Evolutionary conservation across 2,797 vertebrate species (phyloP), one percentile per base, ranked within the genome.

Genomic region (Periparus ater): DNA sequence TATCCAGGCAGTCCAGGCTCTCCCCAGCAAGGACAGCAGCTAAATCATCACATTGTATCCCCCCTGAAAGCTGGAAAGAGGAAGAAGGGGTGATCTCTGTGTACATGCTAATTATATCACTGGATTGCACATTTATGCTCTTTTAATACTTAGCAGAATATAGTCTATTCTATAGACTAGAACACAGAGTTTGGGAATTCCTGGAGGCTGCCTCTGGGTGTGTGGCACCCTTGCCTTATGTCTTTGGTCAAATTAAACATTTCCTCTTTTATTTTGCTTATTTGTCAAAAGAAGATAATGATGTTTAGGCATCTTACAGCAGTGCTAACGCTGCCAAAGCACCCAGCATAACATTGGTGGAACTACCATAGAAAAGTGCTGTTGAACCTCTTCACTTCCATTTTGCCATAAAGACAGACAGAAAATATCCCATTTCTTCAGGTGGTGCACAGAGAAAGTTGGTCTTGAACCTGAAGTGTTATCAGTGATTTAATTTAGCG

Each of bases 191-290:
- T 40, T 34, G 54, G 72, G 57, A 42, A 40, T 29, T 62, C 40
- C 62, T 27, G 6, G 26, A 29, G 15, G 9, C 50, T 71, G n/a
- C 4, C 27, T 85, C 23, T 71, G 65, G 15, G 19, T 71, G 30
- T 0, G 0, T 40, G 50, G 22, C 11, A 74, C 12, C 22, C 4
- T 62, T 84, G 30, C 12, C 30, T 73, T 57, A 12, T 40, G 13
- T 23, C 44, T 71, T 76, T 51, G 42, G 42, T 82, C 26, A 60
- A 60, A 55, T 45, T 21, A 44, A 54, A 13, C 19, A 61, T 45
- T 63, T 76, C 6, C 20, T 53, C 21, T 66, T 79, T 55, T 57
- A 57, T 55, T 79, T 82, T 67, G 12, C n/a, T 62, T 50, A 10
- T 78, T 74, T 89, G 30, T n/a, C 23, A n/a, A 21, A 55, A 54